Base-by-base conservation (phyloP, 2,113 vertebrate genomes). In the Danionella cerebrum region DNA sequence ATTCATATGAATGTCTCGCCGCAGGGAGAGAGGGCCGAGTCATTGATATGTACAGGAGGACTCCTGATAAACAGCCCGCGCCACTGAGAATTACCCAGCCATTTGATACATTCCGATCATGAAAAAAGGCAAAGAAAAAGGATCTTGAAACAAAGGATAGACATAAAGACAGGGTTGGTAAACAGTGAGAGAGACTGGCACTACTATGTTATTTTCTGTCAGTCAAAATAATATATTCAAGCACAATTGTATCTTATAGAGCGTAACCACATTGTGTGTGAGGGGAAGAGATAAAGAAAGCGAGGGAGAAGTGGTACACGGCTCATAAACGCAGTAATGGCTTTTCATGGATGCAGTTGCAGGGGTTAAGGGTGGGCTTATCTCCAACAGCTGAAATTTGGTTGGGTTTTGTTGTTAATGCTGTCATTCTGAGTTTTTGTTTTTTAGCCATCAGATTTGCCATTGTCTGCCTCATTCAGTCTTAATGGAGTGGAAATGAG, bases 11-110 rank as follows among this genome's bases (percentile, higher is more conserved):
- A 82, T 74, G 77, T 78, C 78, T 78, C 81, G 80, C 78, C 72
- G 78, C 66, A 69, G 78, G 83, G 83, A 81, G 65, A 72, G 72
- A 74, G 80, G 76, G 73, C 78, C 68, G 55, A 83, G 83, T 86
- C 85, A 88, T 87, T 89, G 87, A 87, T 88, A 88, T 88, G 87
- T 89, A 84, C 84, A 38, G 85, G 80, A 84, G 82, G 82, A 82
- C 79, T 79, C 80, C 82, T 72, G 87, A 87, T 88, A 87, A 89
- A 89, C 88, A 87, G 80, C 81, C 79, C 70, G 60, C 62, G 52
- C 81, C 74, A 73, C 82, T 76, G 62, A 76, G 74, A 75, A 79
- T 81, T 84, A 83, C 83, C 78, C 83, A 77, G 79, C 75, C 52
- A 81, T 83, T 83, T 86, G 83, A 85, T 85, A 85, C 79, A 79